Evolutionary conservation across 2,113 vertebrate species (phyloP).

Genomic region (Carassius gibelio): DNA sequence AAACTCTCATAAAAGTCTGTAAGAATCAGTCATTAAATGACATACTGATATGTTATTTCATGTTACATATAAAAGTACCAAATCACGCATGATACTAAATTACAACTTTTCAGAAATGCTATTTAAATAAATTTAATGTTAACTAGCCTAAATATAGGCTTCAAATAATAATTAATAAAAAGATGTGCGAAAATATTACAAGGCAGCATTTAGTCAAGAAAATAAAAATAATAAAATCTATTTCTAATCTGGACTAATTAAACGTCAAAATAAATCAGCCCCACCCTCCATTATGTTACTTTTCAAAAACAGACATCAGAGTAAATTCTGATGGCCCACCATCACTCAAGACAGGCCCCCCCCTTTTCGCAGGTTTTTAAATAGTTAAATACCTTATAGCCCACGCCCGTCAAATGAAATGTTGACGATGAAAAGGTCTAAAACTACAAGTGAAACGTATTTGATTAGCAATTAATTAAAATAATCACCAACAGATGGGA

Average conservation of each 20-base stretch:
- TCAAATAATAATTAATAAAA: background rate
- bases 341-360: conserved; percentile 49
- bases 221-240: conserved; percentile 31
- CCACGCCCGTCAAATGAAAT: conserved; percentile 33
- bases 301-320: conserved; percentile 28
- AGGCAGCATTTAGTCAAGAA: background rate
- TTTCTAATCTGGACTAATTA: conserved; percentile 35
- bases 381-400: conserved; percentile 12
- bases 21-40: background rate
- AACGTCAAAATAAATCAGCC: conserved; percentile 22
- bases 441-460: conserved; percentile 26
- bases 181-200: background rate
- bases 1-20: conserved; percentile 4
- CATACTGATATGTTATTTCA: background rate
- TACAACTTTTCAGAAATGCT: background rate
- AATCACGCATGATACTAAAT: background rate
- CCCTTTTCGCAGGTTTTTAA: conserved; percentile 34
- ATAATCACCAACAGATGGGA: background rate
- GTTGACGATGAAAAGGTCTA: conserved; percentile 22
- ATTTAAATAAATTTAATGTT: background rate
- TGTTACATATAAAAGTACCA: background rate
- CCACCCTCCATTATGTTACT: conserved; percentile 45
- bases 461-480: conserved; percentile 35
- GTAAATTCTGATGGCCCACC: conserved; percentile 41
- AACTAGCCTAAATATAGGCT: background rate